These are phyloP conservation scores for Pyxicephalus adspersus DNA, from an alignment of 2,113 vertebrate genomes.

Conservation along the genomic window DNA sequence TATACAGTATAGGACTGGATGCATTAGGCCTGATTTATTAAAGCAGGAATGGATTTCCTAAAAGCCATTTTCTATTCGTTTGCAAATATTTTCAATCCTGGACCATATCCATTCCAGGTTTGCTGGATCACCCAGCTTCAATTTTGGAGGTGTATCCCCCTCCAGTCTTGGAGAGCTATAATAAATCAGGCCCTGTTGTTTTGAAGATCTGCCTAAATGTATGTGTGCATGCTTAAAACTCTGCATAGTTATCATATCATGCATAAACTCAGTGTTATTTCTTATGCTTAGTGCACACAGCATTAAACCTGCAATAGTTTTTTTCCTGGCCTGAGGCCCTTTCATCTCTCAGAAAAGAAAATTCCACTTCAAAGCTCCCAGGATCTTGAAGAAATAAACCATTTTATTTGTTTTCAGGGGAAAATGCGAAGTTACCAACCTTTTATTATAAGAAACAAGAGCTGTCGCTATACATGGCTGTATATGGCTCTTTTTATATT, in stretches of 20 bases:
- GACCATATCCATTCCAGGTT: too few relatives aligned
- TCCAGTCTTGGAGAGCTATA: too few relatives aligned
- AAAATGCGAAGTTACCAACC: constrained; percentile 15
- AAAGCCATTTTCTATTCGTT: too few relatives aligned
- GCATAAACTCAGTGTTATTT: constrained; percentile 13
- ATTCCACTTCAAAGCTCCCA: constrained; percentile 43
- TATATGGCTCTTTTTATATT: too few relatives aligned
- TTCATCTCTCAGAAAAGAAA: constrained; percentile 39
- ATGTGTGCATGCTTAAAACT: neutral
- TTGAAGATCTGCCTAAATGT: too few relatives aligned
- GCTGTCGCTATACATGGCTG: neutral
- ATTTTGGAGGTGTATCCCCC: too few relatives aligned
- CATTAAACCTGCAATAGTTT: constrained; percentile 33
- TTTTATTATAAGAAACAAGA: neutral
- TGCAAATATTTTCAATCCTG: too few relatives aligned
- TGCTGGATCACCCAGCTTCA: too few relatives aligned
- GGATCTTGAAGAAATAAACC: constrained; percentile 29
- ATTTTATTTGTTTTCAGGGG: constrained; percentile 27
- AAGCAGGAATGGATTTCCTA: too few relatives aligned
- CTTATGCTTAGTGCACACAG: neutral
- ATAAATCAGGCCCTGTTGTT: too few relatives aligned
- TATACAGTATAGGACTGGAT: too few relatives aligned
- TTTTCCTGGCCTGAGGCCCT: constrained; percentile 26
- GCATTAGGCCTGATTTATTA: too few relatives aligned
- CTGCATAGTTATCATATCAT: constrained; percentile 20